Base-by-base conservation (phyloP, 2,113 vertebrate genomes). In the Toxotes chatareus region DNA sequence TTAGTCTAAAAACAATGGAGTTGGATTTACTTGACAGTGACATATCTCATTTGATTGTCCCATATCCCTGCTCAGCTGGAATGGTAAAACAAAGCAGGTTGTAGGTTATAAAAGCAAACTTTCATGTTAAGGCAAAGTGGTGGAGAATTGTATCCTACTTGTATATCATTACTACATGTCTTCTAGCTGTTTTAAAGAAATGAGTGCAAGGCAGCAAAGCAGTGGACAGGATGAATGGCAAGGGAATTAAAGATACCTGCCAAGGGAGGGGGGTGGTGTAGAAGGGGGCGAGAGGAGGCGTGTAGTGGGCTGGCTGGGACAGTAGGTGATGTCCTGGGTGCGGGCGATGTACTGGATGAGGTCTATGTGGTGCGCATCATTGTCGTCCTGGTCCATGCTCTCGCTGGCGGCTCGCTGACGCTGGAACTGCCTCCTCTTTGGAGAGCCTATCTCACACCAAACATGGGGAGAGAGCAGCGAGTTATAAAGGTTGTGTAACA, bases 201-300 rank as follows among this genome's bases (percentile, higher is more conserved):
- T 90, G 91, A 84, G 71, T 89, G 89, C 75, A 74, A 83, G 81
- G 85, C 82, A 89, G 92, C 88, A 81, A 93, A 93, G 93, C 92
- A 86, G 91, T 92, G 90, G 80, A 91, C 86, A 80, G 92, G 93
- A 96, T 95, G 95, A 94, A 94, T 95, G 94, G 91, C 89, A 94
- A 95, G 93, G 93, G 91, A 96, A 96, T 96, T 95, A 96, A 99
- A 97, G 96, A 98, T 99, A 97, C 98, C 98, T 99, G 98, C 97
- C 97, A 94, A 98, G 97, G 96, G 97, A 94, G 91, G 97, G 96
- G 92, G 97, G 93, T 83, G 97, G 97, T 89, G 96, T 96, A 89
- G 96, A 82, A 4, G 96, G 95, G 80, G 96, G 93, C 55, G 97
- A 94, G 85, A 95, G 94, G 88, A 96, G 94, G 74, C 88, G 88